Conservation (phyloP, 2,888 invertebrate species). For the Hypolimnas misippus region DNA sequence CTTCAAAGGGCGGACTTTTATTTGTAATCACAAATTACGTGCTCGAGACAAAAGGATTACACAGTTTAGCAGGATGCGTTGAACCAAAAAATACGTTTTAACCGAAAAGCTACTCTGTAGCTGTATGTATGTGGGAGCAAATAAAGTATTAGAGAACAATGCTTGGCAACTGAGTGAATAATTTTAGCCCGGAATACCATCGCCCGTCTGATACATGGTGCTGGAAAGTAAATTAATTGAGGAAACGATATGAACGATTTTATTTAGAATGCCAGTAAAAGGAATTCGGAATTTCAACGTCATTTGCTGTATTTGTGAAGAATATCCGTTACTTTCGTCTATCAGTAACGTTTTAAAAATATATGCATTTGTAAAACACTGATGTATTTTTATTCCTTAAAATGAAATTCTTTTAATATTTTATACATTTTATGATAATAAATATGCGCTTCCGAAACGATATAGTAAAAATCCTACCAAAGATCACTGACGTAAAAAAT, state of each 20-base stretch:
- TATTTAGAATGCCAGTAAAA: slow-evolving; percentile 40
- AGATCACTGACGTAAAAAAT: neutral
- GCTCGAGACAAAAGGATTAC: slow-evolving; percentile 63
- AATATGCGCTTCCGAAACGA: neutral
- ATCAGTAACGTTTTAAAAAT: neutral
- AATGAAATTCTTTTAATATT: neutral
- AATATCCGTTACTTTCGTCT: slow-evolving; percentile 9
- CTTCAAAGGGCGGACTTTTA: slow-evolving; percentile 62
- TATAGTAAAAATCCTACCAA: neutral
- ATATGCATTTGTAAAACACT: neutral
- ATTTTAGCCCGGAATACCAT: slow-evolving; percentile 75
- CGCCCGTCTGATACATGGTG: slow-evolving; percentile 56
- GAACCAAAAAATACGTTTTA: slow-evolving; percentile 65
- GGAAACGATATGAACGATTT: slow-evolving; percentile 46
- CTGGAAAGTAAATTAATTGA: slow-evolving; percentile 47
- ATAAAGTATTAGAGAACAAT: slow-evolving; percentile 82
- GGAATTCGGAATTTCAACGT: slow-evolving; percentile 35
- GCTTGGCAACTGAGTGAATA: slow-evolving; percentile 76
- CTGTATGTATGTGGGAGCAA: slow-evolving; percentile 58
- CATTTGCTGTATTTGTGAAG: slow-evolving; percentile 11
- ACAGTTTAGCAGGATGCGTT: slow-evolving; percentile 67
- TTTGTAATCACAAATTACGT: slow-evolving; percentile 72
- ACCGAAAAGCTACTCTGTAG: slow-evolving; percentile 44
- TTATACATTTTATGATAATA: too few relatives aligned
- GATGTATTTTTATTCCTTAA: neutral